phyloP scores from a whole-genome alignment of 1,140 invertebrate genomes.

The Steinernema feltiae region DNA sequence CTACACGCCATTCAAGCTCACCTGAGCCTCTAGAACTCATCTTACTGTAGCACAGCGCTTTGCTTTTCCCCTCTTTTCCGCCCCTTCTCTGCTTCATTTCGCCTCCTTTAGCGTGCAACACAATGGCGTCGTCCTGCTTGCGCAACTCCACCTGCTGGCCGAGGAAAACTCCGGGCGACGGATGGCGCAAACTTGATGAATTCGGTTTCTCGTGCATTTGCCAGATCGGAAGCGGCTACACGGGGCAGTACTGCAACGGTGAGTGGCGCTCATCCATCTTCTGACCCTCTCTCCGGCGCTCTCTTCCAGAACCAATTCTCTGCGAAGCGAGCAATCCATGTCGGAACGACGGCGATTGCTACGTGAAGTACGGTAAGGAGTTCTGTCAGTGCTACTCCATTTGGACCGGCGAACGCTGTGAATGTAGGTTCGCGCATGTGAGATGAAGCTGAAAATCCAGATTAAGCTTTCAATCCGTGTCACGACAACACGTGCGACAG shows the following conservation, averaged over 20 bases:
- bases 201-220: background rate
- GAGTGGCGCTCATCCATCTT: background rate
- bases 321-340: background rate
- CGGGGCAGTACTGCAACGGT: background rate
- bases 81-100: too few relatives aligned
- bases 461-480: background rate
- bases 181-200: too few relatives aligned
- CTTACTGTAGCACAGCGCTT: too few relatives aligned
- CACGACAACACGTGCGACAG: background rate
- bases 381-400: background rate
- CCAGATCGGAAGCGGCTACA: background rate
- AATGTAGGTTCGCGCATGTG: background rate
- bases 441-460: background rate
- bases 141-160: background rate
- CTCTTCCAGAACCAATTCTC: background rate
- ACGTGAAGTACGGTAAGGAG: background rate
- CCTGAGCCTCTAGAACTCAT: too few relatives aligned
- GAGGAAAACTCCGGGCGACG: background rate
- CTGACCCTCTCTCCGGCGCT: too few relatives aligned
- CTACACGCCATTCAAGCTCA: too few relatives aligned
- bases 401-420: background rate
- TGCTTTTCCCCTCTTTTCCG: too few relatives aligned
- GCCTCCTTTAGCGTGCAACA: background rate
- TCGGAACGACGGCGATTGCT: background rate
- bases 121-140: background rate